Evolutionary conservation across 2,113 vertebrate species (phyloP), one percentile per base, ranked within the genome.

Genomic region (Istiophorus platypterus): DNA sequence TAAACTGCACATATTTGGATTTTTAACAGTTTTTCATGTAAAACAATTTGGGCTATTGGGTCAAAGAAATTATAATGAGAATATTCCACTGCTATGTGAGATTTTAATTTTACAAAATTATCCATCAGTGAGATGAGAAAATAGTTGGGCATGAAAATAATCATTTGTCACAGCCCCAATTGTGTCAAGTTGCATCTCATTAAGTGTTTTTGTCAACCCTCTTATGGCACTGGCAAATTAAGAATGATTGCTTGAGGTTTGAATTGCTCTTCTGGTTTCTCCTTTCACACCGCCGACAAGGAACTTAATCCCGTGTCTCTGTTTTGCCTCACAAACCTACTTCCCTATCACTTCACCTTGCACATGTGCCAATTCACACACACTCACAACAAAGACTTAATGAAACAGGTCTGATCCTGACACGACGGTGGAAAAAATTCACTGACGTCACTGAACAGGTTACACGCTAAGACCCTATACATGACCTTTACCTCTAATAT

Each of bases 321-420:
- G 37, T n/a, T 20, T 24, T 22, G 20, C 52, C 27, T 72, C 34
- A n/a, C 58, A 61, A 34, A 51, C 42, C 14, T 27, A 27, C 49
- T 58, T 65, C 24, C 37, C 56, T 54, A 45, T 31, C 17, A 45
- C 5, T 13, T 9, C 7, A 45, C 14, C 27, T 49, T 45, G 51
- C 14, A 41, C 72, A 42, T 63, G 61, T 67, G 59, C 58, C 12
- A 7, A 52, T 24, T 45, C 52, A 22, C 72, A 75, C 76, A 64
- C 29, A 64, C 74, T 72, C 22, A 27, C 41, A 29, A 29, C 71
- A 73, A 27, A 37, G 56, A 41, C 79, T 62, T 61, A 76, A 80
- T 59, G 17, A 84, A 57, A 77, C 73, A 78, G 62, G 86, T 72
- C 61, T 47, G 63, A 76, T 79, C 71, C 76, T 85, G 73, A 80